These are phyloP conservation scores for Leucoraja erinaceus DNA, from an alignment of 2,113 vertebrate genomes.

Conservation along the genomic window DNA sequence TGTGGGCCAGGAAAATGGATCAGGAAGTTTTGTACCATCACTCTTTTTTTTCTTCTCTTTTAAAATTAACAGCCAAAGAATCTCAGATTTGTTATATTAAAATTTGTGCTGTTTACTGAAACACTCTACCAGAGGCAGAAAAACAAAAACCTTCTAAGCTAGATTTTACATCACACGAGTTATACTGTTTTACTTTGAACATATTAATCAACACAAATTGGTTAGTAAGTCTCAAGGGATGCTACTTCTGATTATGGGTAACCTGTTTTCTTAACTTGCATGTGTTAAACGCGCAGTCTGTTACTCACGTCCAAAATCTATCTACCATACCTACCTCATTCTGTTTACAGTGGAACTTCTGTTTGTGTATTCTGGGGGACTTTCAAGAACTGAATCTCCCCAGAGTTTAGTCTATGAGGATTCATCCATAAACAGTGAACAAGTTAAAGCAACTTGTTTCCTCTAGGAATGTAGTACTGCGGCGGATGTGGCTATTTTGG, in stretches of 20 bases:
- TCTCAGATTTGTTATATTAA: not conserved
- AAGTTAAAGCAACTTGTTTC: slow-evolving; percentile 52
- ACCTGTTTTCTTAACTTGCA: slow-evolving; percentile 8
- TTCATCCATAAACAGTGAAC: slow-evolving; percentile 57
- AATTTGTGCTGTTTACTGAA: not conserved
- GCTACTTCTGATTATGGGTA: not conserved
- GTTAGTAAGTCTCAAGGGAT: not conserved
- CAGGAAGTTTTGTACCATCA: not conserved
- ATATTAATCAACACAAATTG: not conserved
- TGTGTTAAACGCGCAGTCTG: not conserved
- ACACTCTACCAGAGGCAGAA: not conserved
- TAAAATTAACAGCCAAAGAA: not conserved
- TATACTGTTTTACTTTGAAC: not conserved
- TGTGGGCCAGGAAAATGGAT: not conserved
- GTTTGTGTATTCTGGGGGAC: slow-evolving; percentile 48
- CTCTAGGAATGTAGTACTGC: slow-evolving; percentile 42
- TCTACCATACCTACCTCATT: slow-evolving; percentile 49
- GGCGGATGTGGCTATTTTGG: slow-evolving; percentile 16
- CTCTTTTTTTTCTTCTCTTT: not conserved
- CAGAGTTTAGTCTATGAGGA: slow-evolving; percentile 62
- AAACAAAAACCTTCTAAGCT: not conserved
- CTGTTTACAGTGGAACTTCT: slow-evolving; percentile 57
- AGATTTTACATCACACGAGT: not conserved
- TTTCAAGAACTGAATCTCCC: slow-evolving; percentile 53
- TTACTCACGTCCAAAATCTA: not conserved